phyloP scores from a whole-genome alignment of 2,113 vertebrate species.

The Nettapus auritus region DNA sequence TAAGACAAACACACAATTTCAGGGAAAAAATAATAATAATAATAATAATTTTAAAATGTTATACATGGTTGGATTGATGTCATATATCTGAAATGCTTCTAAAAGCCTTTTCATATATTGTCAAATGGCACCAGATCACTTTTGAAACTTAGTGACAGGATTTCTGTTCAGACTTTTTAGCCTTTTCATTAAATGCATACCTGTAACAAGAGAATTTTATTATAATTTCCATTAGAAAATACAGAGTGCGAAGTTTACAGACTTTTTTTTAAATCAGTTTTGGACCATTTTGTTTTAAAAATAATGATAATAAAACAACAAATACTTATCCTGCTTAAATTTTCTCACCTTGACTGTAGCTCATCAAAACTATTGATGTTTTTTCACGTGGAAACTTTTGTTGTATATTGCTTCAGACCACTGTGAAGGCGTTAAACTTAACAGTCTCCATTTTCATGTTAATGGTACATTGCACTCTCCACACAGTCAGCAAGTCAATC shows the following conservation, averaged over 20 bases:
- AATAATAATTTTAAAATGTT: background rate
- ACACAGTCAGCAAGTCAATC: background rate
- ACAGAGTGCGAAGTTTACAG: background rate
- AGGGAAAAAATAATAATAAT: fast-evolving
- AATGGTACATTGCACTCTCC: background rate
- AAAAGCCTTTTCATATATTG: background rate
- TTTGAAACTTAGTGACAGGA: background rate
- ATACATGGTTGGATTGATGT: fast-evolving
- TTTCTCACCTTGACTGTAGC: background rate
- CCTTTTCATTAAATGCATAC: background rate
- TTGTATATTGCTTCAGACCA: background rate
- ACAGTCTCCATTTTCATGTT: background rate
- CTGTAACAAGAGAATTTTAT: background rate
- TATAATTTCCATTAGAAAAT: background rate
- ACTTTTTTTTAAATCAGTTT: background rate
- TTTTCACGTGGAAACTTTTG: background rate
- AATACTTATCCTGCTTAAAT: background rate
- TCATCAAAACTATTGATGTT: background rate
- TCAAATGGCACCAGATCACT: background rate
- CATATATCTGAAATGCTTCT: background rate
- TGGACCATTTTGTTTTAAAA: background rate
- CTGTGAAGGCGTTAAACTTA: background rate
- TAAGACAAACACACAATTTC: background rate
- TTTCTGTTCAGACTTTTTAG: background rate
- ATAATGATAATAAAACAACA: background rate